Evolutionary conservation across 1,140 invertebrate genomes (phyloP), one percentile per base, ranked within the genome.

Genomic region (Mylabris phalerata): DNA sequence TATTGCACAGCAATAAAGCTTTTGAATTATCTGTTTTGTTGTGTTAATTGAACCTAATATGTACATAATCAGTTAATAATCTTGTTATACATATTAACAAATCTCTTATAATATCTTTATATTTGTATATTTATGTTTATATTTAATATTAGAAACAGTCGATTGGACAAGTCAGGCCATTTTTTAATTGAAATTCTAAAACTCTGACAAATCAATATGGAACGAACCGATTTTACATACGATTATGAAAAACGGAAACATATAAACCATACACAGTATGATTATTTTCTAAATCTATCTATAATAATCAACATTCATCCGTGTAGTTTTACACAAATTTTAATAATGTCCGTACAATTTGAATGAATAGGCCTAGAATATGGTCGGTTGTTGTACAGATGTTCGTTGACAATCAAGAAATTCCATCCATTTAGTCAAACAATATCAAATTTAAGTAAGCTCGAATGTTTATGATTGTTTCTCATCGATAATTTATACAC

Each of bases 1-100:
- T 62, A 59, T 59, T 62, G 60, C 60, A 58, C 51, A 62, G 56
- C 56, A 62, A 58, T 62, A 62, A 62, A 56, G 56, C 47, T 47
- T 25, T 62, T 32, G 1, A 19, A 19, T 19, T 19, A 19, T 19
- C 19, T 5, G 32, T 46, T 48, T 50, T 42, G 32, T 50, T 50
- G 48, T 50, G 13, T 38, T 25, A 49, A 44, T 25, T 57, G 32
- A 49, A 24, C 24, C 44, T 43, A 41, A 10, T 49, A 57, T 49
- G 26, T 48, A 41, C 47, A 43, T 48, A 32, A 32, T 32, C 7
- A 32, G 32, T 32, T 32, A 32, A 32, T 32, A 4, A 32, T 32
- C 7, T 32, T 32, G 32, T 32, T 54, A 54, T 26, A 48, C 46
- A 42, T 46, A 44, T 46, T 46, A 54, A 54, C 51, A 54, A 54